phyloP scores from a whole-genome alignment of 2,113 vertebrate species.

The Ibidorhyncha struthersii region DNA sequence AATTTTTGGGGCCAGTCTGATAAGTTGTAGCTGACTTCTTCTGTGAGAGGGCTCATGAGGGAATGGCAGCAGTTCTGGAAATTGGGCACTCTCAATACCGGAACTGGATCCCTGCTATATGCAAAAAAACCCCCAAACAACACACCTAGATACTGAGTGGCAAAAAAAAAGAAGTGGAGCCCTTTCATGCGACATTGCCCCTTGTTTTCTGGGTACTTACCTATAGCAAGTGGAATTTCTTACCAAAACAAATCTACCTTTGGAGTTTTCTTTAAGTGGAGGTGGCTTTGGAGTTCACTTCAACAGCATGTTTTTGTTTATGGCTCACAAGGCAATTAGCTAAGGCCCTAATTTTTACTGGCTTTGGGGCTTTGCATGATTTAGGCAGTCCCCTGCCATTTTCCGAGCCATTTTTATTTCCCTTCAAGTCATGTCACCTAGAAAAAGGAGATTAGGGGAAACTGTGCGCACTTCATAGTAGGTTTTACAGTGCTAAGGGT shows the following conservation, averaged over 20 bases:
- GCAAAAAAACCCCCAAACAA: too few relatives aligned
- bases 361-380: not conserved
- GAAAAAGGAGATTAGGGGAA: not conserved
- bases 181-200: fast-evolving
- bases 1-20: not conserved
- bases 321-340: not conserved
- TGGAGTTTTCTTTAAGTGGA: not conserved
- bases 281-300: not conserved
- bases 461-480: not conserved
- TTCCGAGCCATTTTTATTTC: not conserved
- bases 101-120: not conserved
- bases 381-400: not conserved
- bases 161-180: not conserved
- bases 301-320: not conserved
- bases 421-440: not conserved
- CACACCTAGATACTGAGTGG: fast-evolving
- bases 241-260: not conserved
- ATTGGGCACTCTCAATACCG: not conserved
- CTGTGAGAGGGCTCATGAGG: not conserved
- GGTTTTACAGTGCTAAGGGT: not conserved
- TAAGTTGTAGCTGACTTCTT: not conserved
- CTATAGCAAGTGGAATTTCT: not conserved
- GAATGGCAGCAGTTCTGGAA: not conserved
- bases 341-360: not conserved
- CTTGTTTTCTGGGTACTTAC: not conserved